Percentiles rank a stretch among this genome's conserved stretches.
Conservation (phyloP, 2,113 vertebrate species). For the Erpornis zantholeuca region DNA sequence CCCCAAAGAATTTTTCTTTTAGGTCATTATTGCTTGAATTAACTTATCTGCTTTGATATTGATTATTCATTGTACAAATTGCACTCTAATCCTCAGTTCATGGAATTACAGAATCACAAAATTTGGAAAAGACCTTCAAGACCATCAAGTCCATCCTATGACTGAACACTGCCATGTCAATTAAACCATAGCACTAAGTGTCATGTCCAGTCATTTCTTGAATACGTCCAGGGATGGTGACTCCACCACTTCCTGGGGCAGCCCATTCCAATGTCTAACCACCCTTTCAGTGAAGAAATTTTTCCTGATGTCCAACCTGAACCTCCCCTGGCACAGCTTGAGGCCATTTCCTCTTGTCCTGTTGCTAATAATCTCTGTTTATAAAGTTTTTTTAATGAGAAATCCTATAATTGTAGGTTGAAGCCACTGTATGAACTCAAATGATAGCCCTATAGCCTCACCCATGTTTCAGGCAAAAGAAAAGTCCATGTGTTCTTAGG, state of each 20-base stretch:
- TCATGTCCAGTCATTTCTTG: not conserved
- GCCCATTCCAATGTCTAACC: not conserved
- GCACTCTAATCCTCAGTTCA: not conserved
- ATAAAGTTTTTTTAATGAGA: not conserved
- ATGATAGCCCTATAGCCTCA: not conserved
- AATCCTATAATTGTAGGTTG: not conserved
- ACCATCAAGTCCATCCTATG: not conserved
- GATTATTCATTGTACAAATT: not conserved
- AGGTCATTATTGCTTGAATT: not conserved
- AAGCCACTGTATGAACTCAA: not conserved
- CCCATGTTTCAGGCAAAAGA: not conserved
- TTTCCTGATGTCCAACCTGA: not conserved
- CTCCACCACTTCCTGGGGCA: not conserved
- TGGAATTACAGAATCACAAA: not conserved
- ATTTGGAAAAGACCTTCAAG: not conserved
- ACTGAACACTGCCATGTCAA: not conserved
- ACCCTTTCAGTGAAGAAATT: not conserved
- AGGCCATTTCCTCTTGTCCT: not conserved
- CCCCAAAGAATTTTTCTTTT: not conserved
- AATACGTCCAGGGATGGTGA: not conserved
- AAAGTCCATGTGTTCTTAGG: not conserved
- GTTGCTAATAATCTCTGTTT: not conserved
- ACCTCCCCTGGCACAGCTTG: rapidly evolving
- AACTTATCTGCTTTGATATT: not conserved
- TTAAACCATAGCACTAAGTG: not conserved